Base-by-base conservation (phyloP, 1,140 invertebrate genomes). In the Drosophila arawakana region DNA sequence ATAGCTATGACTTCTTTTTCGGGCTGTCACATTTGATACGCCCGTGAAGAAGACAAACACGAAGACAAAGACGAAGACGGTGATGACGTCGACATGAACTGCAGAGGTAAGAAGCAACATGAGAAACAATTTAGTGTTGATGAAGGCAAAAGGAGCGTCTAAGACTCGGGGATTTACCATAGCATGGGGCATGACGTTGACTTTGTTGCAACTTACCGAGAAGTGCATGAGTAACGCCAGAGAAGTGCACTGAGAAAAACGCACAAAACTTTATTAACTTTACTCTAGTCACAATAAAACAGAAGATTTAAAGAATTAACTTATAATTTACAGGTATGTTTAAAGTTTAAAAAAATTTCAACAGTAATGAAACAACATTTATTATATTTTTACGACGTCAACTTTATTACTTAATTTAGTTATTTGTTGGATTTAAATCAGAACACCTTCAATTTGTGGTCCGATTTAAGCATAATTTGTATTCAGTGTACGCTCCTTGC, bases 11-110 rank as follows among this genome's bases (percentile, higher is more conserved):
- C 76, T 82, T 79, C 68, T 72, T 76, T 30, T 75, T 80, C 68
- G 54, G 46, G 52, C 80, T 88, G 83, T 88, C 83, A 88, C 80
- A 83, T 88, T 83, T 86, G 83, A 86, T 88, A 83, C 63, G 83
- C 73, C 73, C 52, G 62, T 60, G 68, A 78, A 73, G 63, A 50
- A 30, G 55, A 15, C 21, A 46, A 54, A 58, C 69, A 59, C 65
- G 34, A 43, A 35, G 68, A 61, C 60, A 55, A 54, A 21, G 47
- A 18, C 18, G 47, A 55, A 59, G 76, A 49, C 57, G 35, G 25
- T 34, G 69, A 63, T 58, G 47, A 54, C 43, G 63, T 35, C 47
- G 50, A 69, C 35, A 61, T 61, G 68, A 54, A 54, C 60, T 59
- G 44, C 43, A 54, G 39, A 35, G 46, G 37, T 25, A 25, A 34